phyloP scores from a whole-genome alignment of 2,888 invertebrate genomes.

The Eupelmus urozonus region DNA sequence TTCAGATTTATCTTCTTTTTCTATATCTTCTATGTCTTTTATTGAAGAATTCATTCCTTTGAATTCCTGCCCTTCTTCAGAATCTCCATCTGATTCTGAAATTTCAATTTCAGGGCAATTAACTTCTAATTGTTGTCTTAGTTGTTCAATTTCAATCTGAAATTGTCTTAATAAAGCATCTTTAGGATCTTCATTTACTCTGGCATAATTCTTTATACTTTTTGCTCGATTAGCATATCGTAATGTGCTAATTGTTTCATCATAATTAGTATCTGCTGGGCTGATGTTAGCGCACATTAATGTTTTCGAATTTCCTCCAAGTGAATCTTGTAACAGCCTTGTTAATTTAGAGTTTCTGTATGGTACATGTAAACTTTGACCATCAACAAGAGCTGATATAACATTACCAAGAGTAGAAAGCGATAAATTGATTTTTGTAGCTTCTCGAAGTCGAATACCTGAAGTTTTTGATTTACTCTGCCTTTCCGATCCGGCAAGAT shows the following conservation, averaged over 20 bases:
- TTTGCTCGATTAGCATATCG: conserved; percentile 98
- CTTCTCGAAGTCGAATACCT: conserved; percentile 95
- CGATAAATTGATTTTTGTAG: conserved; percentile 98
- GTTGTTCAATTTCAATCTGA: conserved; percentile 96
- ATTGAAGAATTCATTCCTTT: conserved; percentile 69
- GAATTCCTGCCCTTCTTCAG: conserved; percentile 71
- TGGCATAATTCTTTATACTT: conserved; percentile 96
- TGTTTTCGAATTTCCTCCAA: conserved; percentile 97
- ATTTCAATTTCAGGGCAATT: conserved; percentile 75
- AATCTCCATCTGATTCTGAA: conserved; percentile 74
- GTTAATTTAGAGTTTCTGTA: conserved; percentile 99
- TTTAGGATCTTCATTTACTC: conserved; percentile 98
- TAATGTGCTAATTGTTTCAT: conserved; percentile 97
- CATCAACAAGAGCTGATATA: conserved; percentile 98
- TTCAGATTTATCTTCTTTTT: conserved; percentile 7
- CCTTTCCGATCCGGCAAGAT: conserved; percentile 98
- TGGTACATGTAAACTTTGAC: conserved; percentile 97
- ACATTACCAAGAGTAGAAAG: conserved; percentile 98
- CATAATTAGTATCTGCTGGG: conserved; percentile 97
- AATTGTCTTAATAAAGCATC: conserved; percentile 96
- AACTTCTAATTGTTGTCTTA: conserved; percentile 91
- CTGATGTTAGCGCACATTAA: conserved; percentile 98
- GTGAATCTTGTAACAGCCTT: conserved; percentile 94
- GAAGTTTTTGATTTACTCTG: conserved; percentile 98
- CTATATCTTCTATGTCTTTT: background rate